Evolutionary conservation across 2,888 invertebrate genomes (phyloP).

Genomic region (Phytoseiulus persimilis): DNA sequence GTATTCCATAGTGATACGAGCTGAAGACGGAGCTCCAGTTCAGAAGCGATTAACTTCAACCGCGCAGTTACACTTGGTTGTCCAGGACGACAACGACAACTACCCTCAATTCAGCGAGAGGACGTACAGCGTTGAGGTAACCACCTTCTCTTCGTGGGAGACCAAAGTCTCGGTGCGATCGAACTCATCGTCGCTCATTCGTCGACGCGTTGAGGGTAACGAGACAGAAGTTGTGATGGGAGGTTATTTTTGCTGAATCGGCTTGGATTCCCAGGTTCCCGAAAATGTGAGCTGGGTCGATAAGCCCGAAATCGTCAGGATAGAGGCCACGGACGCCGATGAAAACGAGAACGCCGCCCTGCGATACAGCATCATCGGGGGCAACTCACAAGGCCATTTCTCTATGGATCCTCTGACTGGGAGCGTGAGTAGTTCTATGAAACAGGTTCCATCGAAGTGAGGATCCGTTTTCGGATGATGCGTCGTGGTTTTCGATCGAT

Average conservation of each 20-base stretch:
- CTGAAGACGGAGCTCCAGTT: constrained; percentile 73
- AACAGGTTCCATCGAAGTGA: background rate
- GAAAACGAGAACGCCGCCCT: constrained; percentile 84
- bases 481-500: background rate
- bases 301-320: constrained; percentile 71
- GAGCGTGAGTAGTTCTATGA: constrained; percentile 56
- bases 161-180: no score
- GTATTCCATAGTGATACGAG: constrained; percentile 74
- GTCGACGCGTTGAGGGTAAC: no score
- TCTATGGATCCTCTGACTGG: constrained; percentile 87
- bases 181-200: no score
- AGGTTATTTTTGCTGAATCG: background rate
- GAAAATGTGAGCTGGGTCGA: constrained; percentile 79
- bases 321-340: constrained; percentile 83
- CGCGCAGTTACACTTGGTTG: constrained; percentile 70
- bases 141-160: no score
- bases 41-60: constrained; percentile 70
- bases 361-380: constrained; percentile 86
- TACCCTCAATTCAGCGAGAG: constrained; percentile 84
- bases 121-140: constrained; percentile 70
- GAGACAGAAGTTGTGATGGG: no score
- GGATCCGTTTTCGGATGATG: background rate
- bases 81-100: constrained; percentile 76
- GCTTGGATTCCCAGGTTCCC: constrained; percentile 56
- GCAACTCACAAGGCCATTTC: constrained; percentile 86